Conservation (phyloP, 2,888 invertebrate species). For the Pollenia angustigena region DNA sequence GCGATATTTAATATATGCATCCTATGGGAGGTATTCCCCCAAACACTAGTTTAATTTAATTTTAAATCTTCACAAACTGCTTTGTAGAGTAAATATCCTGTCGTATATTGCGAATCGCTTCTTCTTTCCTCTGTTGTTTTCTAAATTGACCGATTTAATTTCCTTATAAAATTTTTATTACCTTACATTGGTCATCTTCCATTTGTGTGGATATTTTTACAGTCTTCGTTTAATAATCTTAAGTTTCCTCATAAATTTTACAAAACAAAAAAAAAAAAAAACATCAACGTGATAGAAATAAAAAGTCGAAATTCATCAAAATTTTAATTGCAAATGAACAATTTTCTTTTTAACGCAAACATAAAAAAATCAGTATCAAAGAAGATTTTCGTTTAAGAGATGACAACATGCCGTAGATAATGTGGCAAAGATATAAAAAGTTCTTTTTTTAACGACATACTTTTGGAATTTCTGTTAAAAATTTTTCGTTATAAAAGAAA, state of each 20-base stretch:
- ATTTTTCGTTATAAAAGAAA: background rate
- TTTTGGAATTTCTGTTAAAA: background rate
- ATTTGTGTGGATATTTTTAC: constrained; percentile 1
- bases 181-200: constrained; percentile 14
- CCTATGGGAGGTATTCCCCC: no score
- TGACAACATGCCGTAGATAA: background rate
- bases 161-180: constrained; percentile 32
- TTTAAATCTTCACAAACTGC: background rate
- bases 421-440: background rate
- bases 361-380: constrained; percentile 1
- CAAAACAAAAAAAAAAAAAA: background rate
- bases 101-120: background rate
- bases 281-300: constrained; percentile 12
- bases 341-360: constrained; percentile 53
- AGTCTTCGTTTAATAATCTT: background rate
- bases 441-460: background rate
- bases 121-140: background rate
- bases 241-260: constrained; percentile 7
- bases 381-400: background rate
- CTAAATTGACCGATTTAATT: constrained; percentile 24
- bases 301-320: constrained; percentile 34
- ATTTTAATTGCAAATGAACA: constrained; percentile 62
- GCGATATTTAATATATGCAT: no score
- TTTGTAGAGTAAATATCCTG: background rate
- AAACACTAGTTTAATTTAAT: no score